Percentiles rank a stretch among this genome's conserved stretches.
These are phyloP conservation scores for Holotrichia oblita DNA, from an alignment of 1,140 invertebrate species.

Conservation along the genomic window DNA sequence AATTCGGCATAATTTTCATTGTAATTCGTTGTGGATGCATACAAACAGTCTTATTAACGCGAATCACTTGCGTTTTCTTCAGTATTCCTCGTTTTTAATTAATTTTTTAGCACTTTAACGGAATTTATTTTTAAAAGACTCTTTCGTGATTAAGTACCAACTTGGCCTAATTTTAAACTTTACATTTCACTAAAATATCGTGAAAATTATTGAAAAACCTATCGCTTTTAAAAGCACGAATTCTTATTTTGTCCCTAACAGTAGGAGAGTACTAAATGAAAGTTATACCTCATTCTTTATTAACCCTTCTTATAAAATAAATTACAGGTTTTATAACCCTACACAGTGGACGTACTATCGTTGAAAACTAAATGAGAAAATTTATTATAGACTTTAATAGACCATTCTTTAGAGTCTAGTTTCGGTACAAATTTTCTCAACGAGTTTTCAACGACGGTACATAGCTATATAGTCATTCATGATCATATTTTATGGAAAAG, in stretches of 20 bases:
- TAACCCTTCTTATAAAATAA: neutral
- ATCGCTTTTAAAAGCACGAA: neutral
- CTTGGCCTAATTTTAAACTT: neutral
- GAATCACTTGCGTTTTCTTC: neutral
- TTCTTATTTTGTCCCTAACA: neutral
- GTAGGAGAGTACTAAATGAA: neutral
- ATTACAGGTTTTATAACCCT: conserved; percentile 4
- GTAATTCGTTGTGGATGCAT: neutral
- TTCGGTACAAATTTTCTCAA: no score
- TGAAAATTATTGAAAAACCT: neutral
- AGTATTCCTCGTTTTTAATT: neutral
- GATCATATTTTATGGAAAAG: no score
- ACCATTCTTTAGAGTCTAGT: no score
- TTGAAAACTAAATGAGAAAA: no score
- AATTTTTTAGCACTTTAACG: conserved; percentile 5
- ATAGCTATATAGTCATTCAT: no score
- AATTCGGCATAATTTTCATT: neutral
- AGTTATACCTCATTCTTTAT: neutral
- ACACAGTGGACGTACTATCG: no score
- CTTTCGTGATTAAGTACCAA: neutral
- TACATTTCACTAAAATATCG: neutral
- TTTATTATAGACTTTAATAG: no score
- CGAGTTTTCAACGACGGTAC: no score
- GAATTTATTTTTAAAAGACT: conserved; percentile 16
- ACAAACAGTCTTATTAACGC: neutral